phyloP scores from a whole-genome alignment of 2,797 vertebrate genomes.

The Pterois miles region DNA sequence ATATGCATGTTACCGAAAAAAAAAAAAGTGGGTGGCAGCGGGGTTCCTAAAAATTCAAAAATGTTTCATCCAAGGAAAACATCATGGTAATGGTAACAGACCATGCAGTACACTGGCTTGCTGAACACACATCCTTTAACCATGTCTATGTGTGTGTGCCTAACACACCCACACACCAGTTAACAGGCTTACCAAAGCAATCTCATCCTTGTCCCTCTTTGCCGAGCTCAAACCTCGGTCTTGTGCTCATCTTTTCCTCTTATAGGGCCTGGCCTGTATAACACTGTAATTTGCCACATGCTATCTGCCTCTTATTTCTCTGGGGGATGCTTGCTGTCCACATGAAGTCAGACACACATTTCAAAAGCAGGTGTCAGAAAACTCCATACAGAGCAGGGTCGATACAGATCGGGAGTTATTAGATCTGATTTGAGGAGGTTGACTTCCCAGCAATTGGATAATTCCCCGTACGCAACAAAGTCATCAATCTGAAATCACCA shows the following conservation, averaged over 20 bases:
- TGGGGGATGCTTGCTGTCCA: conserved; percentile 21
- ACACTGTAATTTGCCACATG: conserved; percentile 13
- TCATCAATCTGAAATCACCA: conserved; percentile 57
- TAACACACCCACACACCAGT: neutral
- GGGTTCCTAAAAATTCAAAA: neutral
- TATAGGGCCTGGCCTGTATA: conserved; percentile 13
- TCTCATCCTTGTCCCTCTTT: conserved; percentile 41
- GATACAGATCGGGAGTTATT: conserved; percentile 50
- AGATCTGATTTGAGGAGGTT: conserved; percentile 51
- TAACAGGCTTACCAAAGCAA: conserved; percentile 52
- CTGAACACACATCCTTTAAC: conserved; percentile 20
- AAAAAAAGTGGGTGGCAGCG: neutral
- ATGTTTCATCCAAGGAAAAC: conserved; percentile 27
- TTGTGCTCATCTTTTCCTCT: conserved; percentile 15
- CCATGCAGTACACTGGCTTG: conserved; percentile 19
- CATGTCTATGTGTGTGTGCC: neutral
- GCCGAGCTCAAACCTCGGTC: conserved; percentile 9
- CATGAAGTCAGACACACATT: conserved; percentile 25
- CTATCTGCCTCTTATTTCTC: conserved; percentile 14
- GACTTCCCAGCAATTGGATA: conserved; percentile 56
- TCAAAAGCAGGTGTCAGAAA: conserved; percentile 41
- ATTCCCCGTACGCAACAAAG: conserved; percentile 38
- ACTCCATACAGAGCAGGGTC: conserved; percentile 33
- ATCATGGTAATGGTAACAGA: conserved; percentile 25
- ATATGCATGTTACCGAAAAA: neutral